phyloP scores from a whole-genome alignment of 2,888 invertebrate species.

The Himalopsyche japonica region DNA sequence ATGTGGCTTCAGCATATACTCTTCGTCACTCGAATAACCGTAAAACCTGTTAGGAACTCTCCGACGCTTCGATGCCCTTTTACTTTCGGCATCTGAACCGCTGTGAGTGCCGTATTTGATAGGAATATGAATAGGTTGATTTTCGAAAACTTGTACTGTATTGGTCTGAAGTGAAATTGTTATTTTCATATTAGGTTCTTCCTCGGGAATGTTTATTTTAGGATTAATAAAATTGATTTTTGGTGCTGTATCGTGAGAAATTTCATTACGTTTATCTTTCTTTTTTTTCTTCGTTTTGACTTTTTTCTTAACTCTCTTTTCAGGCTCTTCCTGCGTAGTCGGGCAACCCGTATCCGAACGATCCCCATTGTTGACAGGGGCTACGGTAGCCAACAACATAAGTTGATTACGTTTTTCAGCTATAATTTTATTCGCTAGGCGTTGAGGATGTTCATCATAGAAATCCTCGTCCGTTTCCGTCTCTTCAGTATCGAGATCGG shows the following conservation, averaged over 20 bases:
- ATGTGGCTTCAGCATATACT: conserved; percentile 63
- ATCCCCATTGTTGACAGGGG: conserved; percentile 63
- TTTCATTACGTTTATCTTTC: conserved; percentile 62
- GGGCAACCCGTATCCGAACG: conserved; percentile 68
- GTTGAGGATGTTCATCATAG: conserved; percentile 82
- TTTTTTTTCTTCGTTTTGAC: conserved; percentile 71
- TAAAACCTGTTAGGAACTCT: conserved; percentile 85
- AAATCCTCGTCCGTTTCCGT: conserved; percentile 88
- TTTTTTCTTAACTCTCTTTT: conserved; percentile 52
- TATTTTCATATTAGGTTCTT: conserved; percentile 51
- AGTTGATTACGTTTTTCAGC: conserved; percentile 76
- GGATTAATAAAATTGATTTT: conserved; percentile 53
- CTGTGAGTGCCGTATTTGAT: conserved; percentile 44
- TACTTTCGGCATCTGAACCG: conserved; percentile 64
- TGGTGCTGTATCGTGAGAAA: conserved; percentile 44
- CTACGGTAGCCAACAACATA: conserved; percentile 64
- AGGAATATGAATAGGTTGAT: conserved; percentile 40
- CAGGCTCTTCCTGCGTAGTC: conserved; percentile 60
- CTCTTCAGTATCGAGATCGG: conserved; percentile 83
- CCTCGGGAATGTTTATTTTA: conserved; percentile 63
- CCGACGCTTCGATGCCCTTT: conserved; percentile 77
- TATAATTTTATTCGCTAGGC: conserved; percentile 70
- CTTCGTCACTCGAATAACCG: conserved; percentile 86
- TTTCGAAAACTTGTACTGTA: conserved; percentile 55
- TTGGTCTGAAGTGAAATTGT: conserved; percentile 59